A percentile compares a stretch with the other conserved stretches of the same genome.
Conservation (phyloP, 1,140 invertebrate genomes). For the Dysdera silvatica region DNA sequence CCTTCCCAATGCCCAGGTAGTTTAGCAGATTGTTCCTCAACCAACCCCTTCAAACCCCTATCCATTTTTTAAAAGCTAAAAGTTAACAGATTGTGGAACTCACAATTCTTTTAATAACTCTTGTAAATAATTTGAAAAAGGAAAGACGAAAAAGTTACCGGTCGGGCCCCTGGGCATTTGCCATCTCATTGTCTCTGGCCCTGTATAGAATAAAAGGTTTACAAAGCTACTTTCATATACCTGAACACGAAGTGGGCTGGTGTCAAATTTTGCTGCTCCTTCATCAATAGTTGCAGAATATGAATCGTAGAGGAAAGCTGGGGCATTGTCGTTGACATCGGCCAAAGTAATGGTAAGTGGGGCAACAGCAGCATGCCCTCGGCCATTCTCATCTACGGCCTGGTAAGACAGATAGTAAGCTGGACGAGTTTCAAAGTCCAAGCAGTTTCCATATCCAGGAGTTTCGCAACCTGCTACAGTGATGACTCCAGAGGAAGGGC, state of each 20-base stretch:
- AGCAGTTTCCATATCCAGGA: slow-evolving; percentile 55
- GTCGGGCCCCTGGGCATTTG: too few species aligned
- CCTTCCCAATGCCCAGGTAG: too few species aligned
- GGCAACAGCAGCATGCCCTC: slow-evolving; percentile 65
- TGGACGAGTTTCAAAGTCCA: slow-evolving; percentile 76
- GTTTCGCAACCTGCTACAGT: slow-evolving; percentile 67
- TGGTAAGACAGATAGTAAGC: slow-evolving; percentile 75
- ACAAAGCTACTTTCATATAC: slow-evolving; percentile 33
- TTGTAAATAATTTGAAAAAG: too few species aligned
- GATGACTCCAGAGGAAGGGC: slow-evolving; percentile 69
- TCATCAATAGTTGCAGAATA: slow-evolving; percentile 66
- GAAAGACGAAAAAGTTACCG: too few species aligned
- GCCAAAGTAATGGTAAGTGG: slow-evolving; percentile 66
- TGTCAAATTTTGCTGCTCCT: slow-evolving; percentile 67
- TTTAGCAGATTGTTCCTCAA: too few species aligned
- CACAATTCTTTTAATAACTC: too few species aligned
- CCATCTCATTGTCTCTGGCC: too few species aligned
- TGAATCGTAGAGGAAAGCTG: slow-evolving; percentile 63
- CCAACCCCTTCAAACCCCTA: too few species aligned
- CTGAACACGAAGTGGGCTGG: slow-evolving; percentile 49
- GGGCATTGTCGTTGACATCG: slow-evolving; percentile 81
- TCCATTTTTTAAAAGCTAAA: too few species aligned
- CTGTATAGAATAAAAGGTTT: not conserved
- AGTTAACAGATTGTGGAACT: too few species aligned
- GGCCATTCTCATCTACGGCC: slow-evolving; percentile 75